A percentile compares a stretch with the other conserved stretches of the same genome.
Conservation (phyloP, 2,888 invertebrate genomes). For the Anoplius nigerrimus region DNA sequence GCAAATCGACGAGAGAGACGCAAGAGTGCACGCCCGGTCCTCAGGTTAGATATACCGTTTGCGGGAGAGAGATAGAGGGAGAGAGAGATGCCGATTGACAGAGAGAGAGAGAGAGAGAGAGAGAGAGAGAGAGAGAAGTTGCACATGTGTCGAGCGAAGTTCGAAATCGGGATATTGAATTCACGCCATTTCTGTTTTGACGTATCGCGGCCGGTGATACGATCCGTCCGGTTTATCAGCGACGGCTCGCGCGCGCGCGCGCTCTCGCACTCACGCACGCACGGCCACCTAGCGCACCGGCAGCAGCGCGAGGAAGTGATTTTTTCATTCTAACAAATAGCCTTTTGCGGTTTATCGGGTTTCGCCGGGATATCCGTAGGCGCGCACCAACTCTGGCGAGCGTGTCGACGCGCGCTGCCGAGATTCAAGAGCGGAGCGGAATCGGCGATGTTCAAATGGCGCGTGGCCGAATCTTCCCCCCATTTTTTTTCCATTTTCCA, state of each 20-base stretch:
- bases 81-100: constrained; percentile 17
- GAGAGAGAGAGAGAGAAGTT: constrained; percentile 25
- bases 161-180: constrained; percentile 72
- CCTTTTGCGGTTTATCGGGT: constrained; percentile 70
- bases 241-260: constrained; percentile 37
- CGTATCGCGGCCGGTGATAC: constrained; percentile 65
- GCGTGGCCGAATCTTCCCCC: not conserved
- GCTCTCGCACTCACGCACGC: not conserved
- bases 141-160: constrained; percentile 50
- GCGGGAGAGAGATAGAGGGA: constrained; percentile 11
- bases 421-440: too few relatives aligned
- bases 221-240: constrained; percentile 61
- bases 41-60: constrained; percentile 39
- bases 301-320: constrained; percentile 65
- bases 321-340: constrained; percentile 72
- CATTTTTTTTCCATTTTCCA: not conserved
- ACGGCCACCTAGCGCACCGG: too few relatives aligned
- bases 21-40: constrained; percentile 2
- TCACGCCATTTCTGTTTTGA: constrained; percentile 73
- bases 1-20: not conserved
- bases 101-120: constrained; percentile 9
- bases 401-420: not conserved
- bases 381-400: constrained; percentile 9
- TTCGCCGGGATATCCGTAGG: constrained; percentile 57
- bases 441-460: too few relatives aligned